These are phyloP conservation scores for Neoaliturus tenellus DNA, from an alignment of 2,888 invertebrate genomes.

Conservation along the genomic window DNA sequence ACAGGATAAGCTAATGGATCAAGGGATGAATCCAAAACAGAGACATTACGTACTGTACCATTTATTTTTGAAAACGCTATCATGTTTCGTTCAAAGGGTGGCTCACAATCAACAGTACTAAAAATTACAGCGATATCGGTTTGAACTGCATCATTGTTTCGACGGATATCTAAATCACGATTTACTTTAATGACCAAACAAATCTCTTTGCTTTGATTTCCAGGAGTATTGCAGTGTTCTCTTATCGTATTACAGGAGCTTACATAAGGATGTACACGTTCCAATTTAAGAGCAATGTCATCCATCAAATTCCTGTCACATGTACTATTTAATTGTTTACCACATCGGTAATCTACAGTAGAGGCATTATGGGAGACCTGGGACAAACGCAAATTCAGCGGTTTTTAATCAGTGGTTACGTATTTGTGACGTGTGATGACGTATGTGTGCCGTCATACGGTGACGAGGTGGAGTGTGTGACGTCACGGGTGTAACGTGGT, in stretches of 20 bases:
- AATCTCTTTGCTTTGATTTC: background rate
- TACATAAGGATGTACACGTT: background rate
- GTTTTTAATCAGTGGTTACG: too few species aligned
- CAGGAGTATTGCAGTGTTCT: slow-evolving; percentile 4
- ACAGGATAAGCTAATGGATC: background rate
- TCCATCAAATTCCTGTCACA: background rate
- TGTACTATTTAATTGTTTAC: background rate
- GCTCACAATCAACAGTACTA: background rate
- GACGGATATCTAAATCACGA: background rate
- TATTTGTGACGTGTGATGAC: too few species aligned
- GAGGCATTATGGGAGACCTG: too few species aligned
- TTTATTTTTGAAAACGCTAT: background rate
- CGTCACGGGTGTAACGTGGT: too few species aligned
- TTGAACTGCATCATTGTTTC: background rate
- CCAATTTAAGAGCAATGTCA: background rate
- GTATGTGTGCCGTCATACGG: too few species aligned
- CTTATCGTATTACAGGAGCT: background rate
- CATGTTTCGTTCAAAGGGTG: background rate
- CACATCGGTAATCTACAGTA: too few species aligned
- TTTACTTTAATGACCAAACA: background rate
- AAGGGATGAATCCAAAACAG: background rate
- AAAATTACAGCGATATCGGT: background rate
- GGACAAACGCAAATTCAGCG: too few species aligned
- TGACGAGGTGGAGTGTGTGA: too few species aligned
- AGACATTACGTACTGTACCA: background rate